phyloP scores from a whole-genome alignment of 1,140 invertebrate species.

The silkworm (Bombyx mori) region ASM3026992v2 NC_085116.1:10009501-10010000 shows the following conservation, averaged over 20 bases:
- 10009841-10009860: conserved; percentile 23
- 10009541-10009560: background rate
- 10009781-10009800: too few species aligned
- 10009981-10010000: too few species aligned
- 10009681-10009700: conserved; percentile 90
- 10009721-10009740: conserved; percentile 82
- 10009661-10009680: conserved; percentile 80
- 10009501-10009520: too few species aligned
- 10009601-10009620: conserved; percentile 38
- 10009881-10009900: too few species aligned
- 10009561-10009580: too few species aligned
- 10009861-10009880: conserved; percentile 15
- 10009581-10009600: background rate
- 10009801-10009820: too few species aligned
- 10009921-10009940: too few species aligned
- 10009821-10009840: background rate
- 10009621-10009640: conserved; percentile 61
- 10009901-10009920: too few species aligned
- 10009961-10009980: too few species aligned
- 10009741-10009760: conserved; percentile 87
- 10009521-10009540: too few species aligned
- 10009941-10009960: too few species aligned
- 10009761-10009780: conserved; percentile 41
- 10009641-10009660: conserved; percentile 73
- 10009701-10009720: conserved; percentile 84